These are phyloP conservation scores for Steatornis caripensis DNA, from an alignment of 2,113 vertebrate genomes.

Conservation along the genomic window DNA sequence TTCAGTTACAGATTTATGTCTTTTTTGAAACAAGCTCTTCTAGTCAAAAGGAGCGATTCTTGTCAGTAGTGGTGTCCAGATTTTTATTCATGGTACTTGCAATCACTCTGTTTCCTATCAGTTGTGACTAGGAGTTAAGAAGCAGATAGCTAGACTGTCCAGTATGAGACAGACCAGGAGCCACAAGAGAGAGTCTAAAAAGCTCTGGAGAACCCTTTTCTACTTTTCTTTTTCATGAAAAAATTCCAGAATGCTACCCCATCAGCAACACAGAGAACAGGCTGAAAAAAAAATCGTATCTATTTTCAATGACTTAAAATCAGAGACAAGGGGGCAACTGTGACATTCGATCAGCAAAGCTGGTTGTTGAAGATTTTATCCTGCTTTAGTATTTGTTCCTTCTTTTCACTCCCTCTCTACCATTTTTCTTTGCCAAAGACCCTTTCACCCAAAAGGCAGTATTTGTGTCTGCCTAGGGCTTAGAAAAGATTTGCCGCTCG, in stretches of 20 bases:
- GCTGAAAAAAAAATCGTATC: background rate
- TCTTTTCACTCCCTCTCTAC: background rate
- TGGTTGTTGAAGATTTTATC: background rate
- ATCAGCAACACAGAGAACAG: background rate
- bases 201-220: background rate
- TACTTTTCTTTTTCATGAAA: background rate
- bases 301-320: background rate
- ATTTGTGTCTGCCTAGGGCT: background rate
- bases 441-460: background rate
- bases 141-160: background rate
- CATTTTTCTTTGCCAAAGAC: background rate
- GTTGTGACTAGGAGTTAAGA: background rate
- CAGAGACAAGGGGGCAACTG: background rate
- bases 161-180: background rate
- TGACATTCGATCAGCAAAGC: background rate
- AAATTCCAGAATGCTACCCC: background rate
- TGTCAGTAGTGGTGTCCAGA: too few relatives aligned
- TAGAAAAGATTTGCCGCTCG: background rate
- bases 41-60: background rate
- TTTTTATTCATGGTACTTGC: background rate
- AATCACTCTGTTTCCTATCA: background rate
- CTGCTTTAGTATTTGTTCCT: background rate
- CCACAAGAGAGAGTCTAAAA: background rate
- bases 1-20: background rate
- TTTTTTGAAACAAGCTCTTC: background rate